Percentiles rank a stretch among this genome's conserved stretches.
Evolutionary conservation across 2,888 invertebrate genomes (phyloP).

Genomic region (Isotomurus palustris): DNA sequence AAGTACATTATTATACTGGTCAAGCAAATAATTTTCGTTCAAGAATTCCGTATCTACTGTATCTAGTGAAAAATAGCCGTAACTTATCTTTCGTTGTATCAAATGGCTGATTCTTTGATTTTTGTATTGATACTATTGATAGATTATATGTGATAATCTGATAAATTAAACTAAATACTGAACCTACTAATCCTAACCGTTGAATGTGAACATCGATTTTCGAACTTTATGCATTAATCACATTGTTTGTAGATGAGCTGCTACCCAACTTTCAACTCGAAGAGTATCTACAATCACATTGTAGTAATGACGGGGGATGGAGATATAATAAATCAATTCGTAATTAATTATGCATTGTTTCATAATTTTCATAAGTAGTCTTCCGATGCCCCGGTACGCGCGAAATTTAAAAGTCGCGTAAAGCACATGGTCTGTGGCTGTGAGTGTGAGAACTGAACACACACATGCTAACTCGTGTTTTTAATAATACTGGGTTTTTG

Average conservation of each 20-base stretch:
- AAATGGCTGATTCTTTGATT: background rate
- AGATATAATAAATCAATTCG: background rate
- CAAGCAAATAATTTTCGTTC: no score
- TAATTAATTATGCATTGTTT: constrained; percentile 1
- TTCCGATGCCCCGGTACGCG: no score
- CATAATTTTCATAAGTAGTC: no score
- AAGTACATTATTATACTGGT: no score
- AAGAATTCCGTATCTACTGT: no score
- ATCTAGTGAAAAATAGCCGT: no score
- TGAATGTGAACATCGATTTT: background rate
- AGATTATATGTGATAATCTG: background rate
- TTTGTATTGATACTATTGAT: background rate
- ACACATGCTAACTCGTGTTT: background rate
- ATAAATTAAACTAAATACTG: background rate
- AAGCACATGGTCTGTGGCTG: no score
- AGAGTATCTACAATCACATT: background rate
- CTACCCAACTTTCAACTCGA: background rate
- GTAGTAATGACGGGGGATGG: background rate
- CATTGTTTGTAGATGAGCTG: background rate
- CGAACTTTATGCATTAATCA: background rate
- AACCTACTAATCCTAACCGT: background rate
- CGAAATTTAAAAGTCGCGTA: no score
- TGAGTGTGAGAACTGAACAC: no score
- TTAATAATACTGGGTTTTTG: background rate
- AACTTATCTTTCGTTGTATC: background rate